A percentile compares a stretch with the other conserved stretches of the same genome.
phyloP scores from a whole-genome alignment of 1,140 invertebrate species.

The Sinonovacula constricta region DNA sequence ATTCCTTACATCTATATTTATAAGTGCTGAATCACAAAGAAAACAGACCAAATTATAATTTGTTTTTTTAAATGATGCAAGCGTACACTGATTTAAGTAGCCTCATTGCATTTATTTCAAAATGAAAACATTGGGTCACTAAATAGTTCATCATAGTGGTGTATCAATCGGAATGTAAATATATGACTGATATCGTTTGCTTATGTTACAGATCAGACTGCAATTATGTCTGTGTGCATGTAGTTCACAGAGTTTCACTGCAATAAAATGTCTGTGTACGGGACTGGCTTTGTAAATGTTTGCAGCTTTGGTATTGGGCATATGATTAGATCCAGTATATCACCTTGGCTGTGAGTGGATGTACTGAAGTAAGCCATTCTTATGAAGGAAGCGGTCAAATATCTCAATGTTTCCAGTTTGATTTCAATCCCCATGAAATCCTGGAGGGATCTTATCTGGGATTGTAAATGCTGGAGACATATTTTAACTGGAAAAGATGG shows the following conservation, averaged over 20 bases:
- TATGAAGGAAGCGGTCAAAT: slow-evolving; percentile 34
- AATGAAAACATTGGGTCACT: too few relatives aligned
- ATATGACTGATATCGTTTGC: too few relatives aligned
- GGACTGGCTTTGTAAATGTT: slow-evolving; percentile 35
- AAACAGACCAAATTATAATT: too few relatives aligned
- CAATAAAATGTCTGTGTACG: slow-evolving; percentile 37
- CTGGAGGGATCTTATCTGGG: slow-evolving; percentile 30
- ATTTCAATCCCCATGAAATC: slow-evolving; percentile 38
- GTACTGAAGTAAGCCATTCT: slow-evolving; percentile 26
- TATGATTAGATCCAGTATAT: slow-evolving; percentile 29
- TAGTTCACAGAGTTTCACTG: slow-evolving; percentile 11
- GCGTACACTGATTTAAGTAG: too few relatives aligned
- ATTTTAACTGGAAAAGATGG: slow-evolving; percentile 17
- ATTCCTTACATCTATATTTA: too few relatives aligned
- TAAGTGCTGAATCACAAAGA: too few relatives aligned
- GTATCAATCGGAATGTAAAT: too few relatives aligned
- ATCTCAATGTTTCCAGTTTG: slow-evolving; percentile 33
- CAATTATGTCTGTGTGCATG: too few relatives aligned
- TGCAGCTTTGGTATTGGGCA: background rate
- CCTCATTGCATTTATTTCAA: too few relatives aligned
- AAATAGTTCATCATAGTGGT: too few relatives aligned
- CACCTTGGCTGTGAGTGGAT: slow-evolving; percentile 39
- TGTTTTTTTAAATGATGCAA: too few relatives aligned
- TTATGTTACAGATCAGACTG: too few relatives aligned
- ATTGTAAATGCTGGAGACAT: slow-evolving; percentile 25